A percentile compares a stretch with the other conserved stretches of the same genome.
Conservation (phyloP, 2,797 vertebrate genomes). For the Aphelocoma californica region DNA sequence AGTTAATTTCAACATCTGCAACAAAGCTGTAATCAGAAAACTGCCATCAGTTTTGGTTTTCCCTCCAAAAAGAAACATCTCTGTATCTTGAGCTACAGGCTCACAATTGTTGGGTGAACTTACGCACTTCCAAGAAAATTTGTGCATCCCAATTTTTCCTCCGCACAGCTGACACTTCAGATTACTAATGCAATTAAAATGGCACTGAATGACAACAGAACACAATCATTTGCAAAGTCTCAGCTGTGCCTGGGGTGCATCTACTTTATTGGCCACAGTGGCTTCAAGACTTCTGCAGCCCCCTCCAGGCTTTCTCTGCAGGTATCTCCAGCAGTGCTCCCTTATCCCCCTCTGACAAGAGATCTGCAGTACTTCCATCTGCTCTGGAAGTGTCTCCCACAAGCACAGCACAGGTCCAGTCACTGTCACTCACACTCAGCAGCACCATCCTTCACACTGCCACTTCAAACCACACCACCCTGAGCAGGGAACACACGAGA, state of each 20-base stretch:
- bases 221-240: neutral
- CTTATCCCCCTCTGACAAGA: neutral
- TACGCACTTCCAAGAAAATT: neutral
- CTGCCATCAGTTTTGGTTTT: neutral
- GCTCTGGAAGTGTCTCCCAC: neutral
- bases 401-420: neutral
- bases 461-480: neutral
- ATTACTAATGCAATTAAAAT: neutral
- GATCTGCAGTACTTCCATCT: neutral
- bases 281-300: neutral
- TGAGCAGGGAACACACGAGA: neutral
- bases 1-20: neutral
- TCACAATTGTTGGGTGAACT: neutral
- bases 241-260: neutral
- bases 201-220: neutral
- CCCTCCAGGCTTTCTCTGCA: neutral
- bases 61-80: neutral
- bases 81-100: neutral
- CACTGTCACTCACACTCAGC: neutral
- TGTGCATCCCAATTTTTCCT: neutral
- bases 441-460: neutral
- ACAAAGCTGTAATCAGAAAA: neutral
- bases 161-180: neutral
- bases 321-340: neutral
- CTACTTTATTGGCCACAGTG: rapidly evolving